Percentiles rank a stretch among this genome's conserved stretches.
Conservation (phyloP, 2,797 vertebrate species). For the Sparus aurata region DNA sequence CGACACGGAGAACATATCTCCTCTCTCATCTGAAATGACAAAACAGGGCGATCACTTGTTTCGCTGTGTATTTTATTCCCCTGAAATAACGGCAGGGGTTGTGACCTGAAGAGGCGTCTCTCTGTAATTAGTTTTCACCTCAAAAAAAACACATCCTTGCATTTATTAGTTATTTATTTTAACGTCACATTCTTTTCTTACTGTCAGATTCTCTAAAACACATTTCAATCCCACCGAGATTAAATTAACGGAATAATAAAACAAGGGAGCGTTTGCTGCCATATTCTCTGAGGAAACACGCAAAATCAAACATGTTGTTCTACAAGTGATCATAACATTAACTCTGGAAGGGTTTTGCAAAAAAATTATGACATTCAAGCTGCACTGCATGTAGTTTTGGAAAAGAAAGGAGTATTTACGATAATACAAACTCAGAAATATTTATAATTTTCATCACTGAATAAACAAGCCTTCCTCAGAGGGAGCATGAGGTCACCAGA, state of each 20-base stretch:
- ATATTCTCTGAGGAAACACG: neutral
- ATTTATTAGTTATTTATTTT: neutral
- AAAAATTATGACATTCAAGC: no score
- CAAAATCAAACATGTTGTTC: neutral
- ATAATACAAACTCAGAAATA: no score
- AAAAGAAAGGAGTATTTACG: no score
- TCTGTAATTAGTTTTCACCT: neutral
- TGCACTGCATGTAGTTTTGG: no score
- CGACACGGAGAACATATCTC: no score
- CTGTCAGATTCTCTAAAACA: neutral
- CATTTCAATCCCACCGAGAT: neutral
- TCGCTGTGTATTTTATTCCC: neutral
- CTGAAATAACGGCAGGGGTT: neutral
- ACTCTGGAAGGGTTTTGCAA: neutral
- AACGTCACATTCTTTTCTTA: neutral
- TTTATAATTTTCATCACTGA: no score
- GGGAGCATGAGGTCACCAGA: no score
- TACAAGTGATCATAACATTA: constrained; percentile 9
- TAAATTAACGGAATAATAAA: neutral
- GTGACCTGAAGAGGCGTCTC: neutral
- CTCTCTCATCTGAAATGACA: neutral
- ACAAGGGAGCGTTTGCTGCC: neutral
- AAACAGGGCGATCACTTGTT: neutral
- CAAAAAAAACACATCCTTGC: neutral
- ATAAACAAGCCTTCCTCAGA: no score